phyloP scores from a whole-genome alignment of 2,113 vertebrate species.

The Physeter macrocephalus region DNA sequence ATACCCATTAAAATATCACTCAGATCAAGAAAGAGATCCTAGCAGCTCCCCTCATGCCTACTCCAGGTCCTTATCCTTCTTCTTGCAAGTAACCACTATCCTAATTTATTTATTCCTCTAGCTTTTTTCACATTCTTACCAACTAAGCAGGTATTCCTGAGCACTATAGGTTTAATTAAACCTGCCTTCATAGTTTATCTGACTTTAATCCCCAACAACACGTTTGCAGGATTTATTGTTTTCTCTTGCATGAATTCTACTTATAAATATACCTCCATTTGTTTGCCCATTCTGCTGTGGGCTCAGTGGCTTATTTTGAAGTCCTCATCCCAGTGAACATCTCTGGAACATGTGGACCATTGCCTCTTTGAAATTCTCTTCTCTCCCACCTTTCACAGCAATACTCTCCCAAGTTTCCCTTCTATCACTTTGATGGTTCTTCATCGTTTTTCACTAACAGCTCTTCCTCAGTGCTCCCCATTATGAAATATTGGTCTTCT shows the following conservation, averaged over 20 bases:
- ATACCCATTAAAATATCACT: neutral
- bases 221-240: neutral
- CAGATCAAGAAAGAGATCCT: neutral
- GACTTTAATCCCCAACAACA: neutral
- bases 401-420: neutral
- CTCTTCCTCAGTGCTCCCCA: neutral
- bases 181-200: neutral
- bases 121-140: neutral
- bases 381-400: neutral
- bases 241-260: neutral
- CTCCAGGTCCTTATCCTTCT: neutral
- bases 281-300: neutral
- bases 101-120: neutral
- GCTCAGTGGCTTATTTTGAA: neutral
- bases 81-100: neutral
- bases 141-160: neutral
- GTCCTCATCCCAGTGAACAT: neutral
- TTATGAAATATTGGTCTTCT: neutral
- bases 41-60: neutral
- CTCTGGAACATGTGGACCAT: neutral
- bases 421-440: neutral
- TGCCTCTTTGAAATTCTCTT: neutral
- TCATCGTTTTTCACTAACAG: neutral
- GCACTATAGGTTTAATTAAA: neutral
- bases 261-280: neutral